Evolutionary conservation across 2,888 invertebrate genomes (phyloP).

Genomic region (Alloscopus bannaensis): DNA sequence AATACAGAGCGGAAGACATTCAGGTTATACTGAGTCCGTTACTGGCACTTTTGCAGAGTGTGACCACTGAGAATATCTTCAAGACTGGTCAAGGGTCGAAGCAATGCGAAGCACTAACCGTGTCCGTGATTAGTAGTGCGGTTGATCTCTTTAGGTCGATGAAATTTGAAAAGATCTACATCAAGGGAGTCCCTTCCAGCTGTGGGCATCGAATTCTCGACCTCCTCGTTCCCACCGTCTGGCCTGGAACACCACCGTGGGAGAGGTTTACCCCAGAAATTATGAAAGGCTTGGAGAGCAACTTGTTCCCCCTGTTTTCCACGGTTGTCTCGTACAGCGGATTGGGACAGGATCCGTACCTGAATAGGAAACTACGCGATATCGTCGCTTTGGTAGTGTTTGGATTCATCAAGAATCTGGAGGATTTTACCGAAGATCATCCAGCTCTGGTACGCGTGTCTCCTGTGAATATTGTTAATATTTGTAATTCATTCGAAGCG

Average conservation of each 20-base stretch:
- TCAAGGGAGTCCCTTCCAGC: constrained; percentile 28
- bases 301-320: constrained; percentile 47
- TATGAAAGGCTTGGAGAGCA: constrained; percentile 23
- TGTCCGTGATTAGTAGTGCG: constrained; percentile 35
- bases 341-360: constrained; percentile 47
- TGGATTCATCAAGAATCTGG: constrained; percentile 19
- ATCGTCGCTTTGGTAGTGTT: constrained; percentile 48
- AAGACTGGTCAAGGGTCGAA: constrained; percentile 18
- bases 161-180: constrained; percentile 44
- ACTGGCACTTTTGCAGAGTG: constrained; percentile 22
- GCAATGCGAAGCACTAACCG: not conserved
- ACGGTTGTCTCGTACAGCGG: constrained; percentile 29
- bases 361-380: constrained; percentile 48
- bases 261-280: constrained; percentile 26
- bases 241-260: constrained; percentile 31
- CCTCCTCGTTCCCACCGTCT: constrained; percentile 3
- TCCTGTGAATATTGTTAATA: constrained; percentile 10
- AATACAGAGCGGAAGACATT: constrained; percentile 40
- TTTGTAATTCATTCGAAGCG: constrained; percentile 20
- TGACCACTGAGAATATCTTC: constrained; percentile 1
- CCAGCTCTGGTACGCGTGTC: constrained; percentile 46
- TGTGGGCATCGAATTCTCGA: constrained; percentile 33
- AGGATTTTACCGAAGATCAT: constrained; percentile 39
- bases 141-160: constrained; percentile 10
- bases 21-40: constrained; percentile 56